These are phyloP conservation scores for Propithecus coquereli DNA, from an alignment of 2,113 vertebrate genomes.

Conservation along the genomic window DNA sequence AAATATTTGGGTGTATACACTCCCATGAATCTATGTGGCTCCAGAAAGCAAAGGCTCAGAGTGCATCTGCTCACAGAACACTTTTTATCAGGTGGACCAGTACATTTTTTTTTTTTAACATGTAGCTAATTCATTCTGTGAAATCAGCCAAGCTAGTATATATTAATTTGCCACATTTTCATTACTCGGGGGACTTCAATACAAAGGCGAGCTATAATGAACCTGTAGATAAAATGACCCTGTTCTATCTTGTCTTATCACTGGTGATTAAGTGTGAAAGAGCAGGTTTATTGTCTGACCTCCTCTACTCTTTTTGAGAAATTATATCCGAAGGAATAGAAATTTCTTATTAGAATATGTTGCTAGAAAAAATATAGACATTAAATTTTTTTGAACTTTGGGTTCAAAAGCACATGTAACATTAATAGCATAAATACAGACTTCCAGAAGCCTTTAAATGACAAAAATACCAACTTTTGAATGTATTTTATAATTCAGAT, in stretches of 20 bases:
- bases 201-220: constrained; percentile 44
- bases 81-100: not conserved
- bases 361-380: not conserved
- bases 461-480: not conserved
- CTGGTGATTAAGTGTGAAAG: not conserved
- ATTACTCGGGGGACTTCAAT: not conserved
- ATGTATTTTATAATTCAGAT: not conserved
- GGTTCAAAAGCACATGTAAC: not conserved
- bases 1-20: not conserved
- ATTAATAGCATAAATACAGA: not conserved
- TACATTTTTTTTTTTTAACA: not conserved
- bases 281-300: not conserved
- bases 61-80: not conserved
- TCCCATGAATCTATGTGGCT: not conserved
- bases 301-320: not conserved
- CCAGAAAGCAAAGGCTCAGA: not conserved
- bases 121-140: not conserved
- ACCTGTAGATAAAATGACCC: constrained; percentile 7
- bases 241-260: not conserved
- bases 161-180: constrained; percentile 41
- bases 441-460: not conserved
- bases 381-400: not conserved
- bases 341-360: not conserved
- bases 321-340: not conserved
- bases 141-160: not conserved